phyloP scores from a whole-genome alignment of 2,797 vertebrate species.

The Dicrostonyx torquatus region DNA sequence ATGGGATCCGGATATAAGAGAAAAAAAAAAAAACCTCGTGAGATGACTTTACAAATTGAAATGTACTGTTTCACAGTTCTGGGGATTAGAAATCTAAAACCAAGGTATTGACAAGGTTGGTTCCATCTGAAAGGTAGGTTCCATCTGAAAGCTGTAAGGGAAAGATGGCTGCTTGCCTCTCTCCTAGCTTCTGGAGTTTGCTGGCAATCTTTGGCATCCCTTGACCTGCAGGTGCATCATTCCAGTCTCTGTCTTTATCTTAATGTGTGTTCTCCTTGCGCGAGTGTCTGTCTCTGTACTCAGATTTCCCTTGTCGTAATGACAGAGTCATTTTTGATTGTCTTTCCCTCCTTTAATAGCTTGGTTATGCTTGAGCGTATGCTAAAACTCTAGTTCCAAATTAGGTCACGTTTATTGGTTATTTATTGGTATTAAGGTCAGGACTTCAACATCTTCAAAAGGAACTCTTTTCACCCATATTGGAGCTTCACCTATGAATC shows the following conservation, averaged over 20 bases:
- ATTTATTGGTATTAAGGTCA: not conserved
- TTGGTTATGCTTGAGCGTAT: constrained; percentile 17
- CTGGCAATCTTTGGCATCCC: not conserved
- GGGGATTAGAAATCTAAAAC: not conserved
- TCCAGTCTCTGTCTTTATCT: not conserved
- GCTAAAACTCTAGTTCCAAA: constrained; percentile 13
- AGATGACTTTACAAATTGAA: not conserved
- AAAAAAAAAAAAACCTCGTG: not conserved
- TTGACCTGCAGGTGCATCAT: not conserved
- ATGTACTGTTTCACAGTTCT: not conserved
- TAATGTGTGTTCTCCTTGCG: not conserved
- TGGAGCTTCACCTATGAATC: not conserved
- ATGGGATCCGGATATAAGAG: not conserved
- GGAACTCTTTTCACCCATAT: not conserved
- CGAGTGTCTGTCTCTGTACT: not conserved
- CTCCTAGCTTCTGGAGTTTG: not conserved
- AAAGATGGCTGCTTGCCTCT: not conserved
- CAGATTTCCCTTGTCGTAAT: not conserved
- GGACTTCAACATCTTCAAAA: not conserved
- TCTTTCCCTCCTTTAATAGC: not conserved
- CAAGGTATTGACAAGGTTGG: not conserved
- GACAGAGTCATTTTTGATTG: not conserved
- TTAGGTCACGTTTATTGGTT: not conserved
- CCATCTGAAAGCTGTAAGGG: not conserved
- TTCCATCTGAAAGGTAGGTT: not conserved